These are phyloP conservation scores for Bucorvus abyssinicus DNA, from an alignment of 2,797 vertebrate genomes.

Conservation along the genomic window DNA sequence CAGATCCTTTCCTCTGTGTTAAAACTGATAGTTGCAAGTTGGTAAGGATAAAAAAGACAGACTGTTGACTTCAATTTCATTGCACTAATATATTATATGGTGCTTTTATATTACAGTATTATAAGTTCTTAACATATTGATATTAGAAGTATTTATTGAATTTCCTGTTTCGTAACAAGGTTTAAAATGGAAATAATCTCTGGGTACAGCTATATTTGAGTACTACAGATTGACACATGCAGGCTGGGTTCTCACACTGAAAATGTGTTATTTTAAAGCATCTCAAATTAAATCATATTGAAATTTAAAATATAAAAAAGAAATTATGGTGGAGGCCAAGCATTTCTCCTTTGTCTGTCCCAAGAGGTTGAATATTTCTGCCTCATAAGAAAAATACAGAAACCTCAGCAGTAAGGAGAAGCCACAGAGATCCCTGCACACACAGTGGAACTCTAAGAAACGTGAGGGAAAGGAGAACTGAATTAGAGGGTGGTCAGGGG, in stretches of 20 bases:
- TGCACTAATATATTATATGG: background rate
- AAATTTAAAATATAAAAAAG: background rate
- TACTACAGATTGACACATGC: background rate
- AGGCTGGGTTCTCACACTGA: background rate
- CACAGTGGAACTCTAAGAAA: background rate
- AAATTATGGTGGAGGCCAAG: background rate
- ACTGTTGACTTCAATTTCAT: background rate
- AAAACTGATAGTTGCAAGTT: background rate
- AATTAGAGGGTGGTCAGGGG: background rate
- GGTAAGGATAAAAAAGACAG: slow-evolving; percentile 4
- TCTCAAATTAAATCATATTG: background rate
- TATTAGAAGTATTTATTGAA: slow-evolving; percentile 4
- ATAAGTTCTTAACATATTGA: background rate
- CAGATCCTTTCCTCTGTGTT: slow-evolving; percentile 41
- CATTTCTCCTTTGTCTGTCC: background rate
- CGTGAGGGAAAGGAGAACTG: background rate
- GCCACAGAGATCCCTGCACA: background rate
- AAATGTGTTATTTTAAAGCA: background rate
- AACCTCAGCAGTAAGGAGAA: background rate
- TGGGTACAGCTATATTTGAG: background rate
- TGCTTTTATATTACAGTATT: background rate
- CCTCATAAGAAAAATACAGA: background rate
- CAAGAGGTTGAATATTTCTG: background rate
- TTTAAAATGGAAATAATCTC: slow-evolving; percentile 14
- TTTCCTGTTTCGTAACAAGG: background rate